Base-by-base conservation (phyloP, 2,113 vertebrate species). In the Aegotheles bennettii region DNA sequence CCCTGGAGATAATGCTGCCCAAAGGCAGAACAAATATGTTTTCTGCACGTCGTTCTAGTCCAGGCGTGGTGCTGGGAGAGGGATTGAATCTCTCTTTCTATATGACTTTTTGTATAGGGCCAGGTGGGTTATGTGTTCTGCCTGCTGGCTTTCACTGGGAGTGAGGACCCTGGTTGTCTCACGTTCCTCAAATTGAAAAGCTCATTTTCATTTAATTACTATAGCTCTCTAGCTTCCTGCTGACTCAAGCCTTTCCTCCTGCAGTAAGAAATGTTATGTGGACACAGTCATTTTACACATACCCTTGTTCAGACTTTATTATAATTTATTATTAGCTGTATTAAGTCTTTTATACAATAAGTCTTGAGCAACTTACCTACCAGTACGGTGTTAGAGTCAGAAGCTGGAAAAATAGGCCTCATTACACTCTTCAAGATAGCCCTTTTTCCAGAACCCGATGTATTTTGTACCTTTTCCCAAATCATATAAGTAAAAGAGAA, bases 211-310 rank as follows among this genome's bases (percentile, higher is more conserved):
- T 90, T 87, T 90, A 47, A 84, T 87, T 68, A 29, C 70, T 51
- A 7, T 42, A 78, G 69, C 38, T 89, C n/a, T 78, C 29, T 40
- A 94, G 45, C 51, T 24, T 92, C 65, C 68, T 90, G 71, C 77
- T 92, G 84, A 89, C 43, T 95, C 89, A 71, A 59, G 80, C 35
- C 43, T 84, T 90, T 94, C 76, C 69, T 94, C 40, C n/a, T 77
- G 68, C 57, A 48, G 68, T 82, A 92, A 13, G 5, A 89, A 53
- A 67, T 87, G 36, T 70, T 5, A 2, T 60, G 48, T 70, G 85
- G 80, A 89, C 48, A 42, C 56, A 63, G 83, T 80, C 3, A 53
- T 93, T 91, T 88, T 92, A 67, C 42, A 83, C 42, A 31, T 88
- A 90, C 54, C 40, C 29, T 76, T 53, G 75, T 73, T 93, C 74